These are phyloP conservation scores for Proteles cristata DNA, from an alignment of 2,113 vertebrate species.

Conservation along the genomic window DNA sequence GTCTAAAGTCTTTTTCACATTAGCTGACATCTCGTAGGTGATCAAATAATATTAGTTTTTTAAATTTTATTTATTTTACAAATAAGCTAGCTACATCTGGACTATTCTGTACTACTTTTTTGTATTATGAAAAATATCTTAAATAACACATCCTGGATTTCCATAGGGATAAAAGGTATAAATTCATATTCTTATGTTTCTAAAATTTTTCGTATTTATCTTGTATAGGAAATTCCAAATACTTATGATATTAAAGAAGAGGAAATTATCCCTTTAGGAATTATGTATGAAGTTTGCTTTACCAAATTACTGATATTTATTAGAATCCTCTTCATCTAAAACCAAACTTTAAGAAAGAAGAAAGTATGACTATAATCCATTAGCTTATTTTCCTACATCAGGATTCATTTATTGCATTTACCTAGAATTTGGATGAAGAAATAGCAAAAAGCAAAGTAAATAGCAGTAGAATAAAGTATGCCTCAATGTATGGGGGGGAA, in stretches of 20 bases:
- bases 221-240: neutral
- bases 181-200: neutral
- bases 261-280: neutral
- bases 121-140: neutral
- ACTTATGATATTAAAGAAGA: neutral
- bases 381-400: neutral
- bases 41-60: neutral
- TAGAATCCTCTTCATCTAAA: neutral
- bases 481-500: neutral
- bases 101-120: neutral
- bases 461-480: neutral
- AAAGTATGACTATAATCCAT: neutral
- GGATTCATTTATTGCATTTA: neutral
- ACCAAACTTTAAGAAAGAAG: neutral
- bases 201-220: conserved; percentile 8
- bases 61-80: neutral
- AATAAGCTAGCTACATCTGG: neutral
- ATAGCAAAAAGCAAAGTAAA: neutral
- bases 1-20: neutral
- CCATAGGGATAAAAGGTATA: fast-evolving
- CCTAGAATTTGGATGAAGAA: neutral
- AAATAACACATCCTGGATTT: neutral
- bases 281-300: neutral
- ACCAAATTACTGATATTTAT: neutral
- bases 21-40: neutral